phyloP scores from a whole-genome alignment of 2,888 invertebrate genomes.

The Dynastes hyllus region DNA sequence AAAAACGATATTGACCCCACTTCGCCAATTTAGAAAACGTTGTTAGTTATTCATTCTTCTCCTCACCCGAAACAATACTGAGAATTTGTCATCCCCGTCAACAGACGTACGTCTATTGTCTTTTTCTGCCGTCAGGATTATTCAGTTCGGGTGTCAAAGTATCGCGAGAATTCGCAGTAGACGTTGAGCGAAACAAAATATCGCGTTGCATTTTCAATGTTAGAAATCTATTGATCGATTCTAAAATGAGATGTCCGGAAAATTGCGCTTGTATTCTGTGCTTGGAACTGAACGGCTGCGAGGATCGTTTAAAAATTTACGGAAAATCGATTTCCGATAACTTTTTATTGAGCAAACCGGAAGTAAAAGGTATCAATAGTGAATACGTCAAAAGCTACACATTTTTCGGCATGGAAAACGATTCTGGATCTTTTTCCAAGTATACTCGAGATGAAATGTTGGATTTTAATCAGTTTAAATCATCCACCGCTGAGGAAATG shows the following conservation, averaged over 20 bases:
- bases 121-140: slow-evolving; percentile 20
- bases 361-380: slow-evolving; percentile 69
- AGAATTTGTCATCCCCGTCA: slow-evolving; percentile 62
- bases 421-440: slow-evolving; percentile 72
- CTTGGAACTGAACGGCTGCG: slow-evolving; percentile 80
- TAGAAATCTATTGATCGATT: background rate
- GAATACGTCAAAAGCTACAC: slow-evolving; percentile 72
- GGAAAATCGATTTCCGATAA: slow-evolving; percentile 65
- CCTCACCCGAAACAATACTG: slow-evolving; percentile 64
- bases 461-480: slow-evolving; percentile 67
- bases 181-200: background rate
- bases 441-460: slow-evolving; percentile 66
- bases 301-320: slow-evolving; percentile 71
- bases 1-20: background rate
- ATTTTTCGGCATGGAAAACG: slow-evolving; percentile 74
- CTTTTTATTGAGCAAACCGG: slow-evolving; percentile 75
- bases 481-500: background rate
- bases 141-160: slow-evolving; percentile 17
- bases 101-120: slow-evolving; percentile 61
- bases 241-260: slow-evolving; percentile 79
- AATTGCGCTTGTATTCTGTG: slow-evolving; percentile 85
- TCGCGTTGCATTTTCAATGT: background rate
- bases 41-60: slow-evolving; percentile 51
- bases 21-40: slow-evolving; percentile 60
- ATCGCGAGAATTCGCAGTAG: background rate